These are phyloP conservation scores for Schizopygopsis malacanthus DNA, from an alignment of 2,797 vertebrate genomes.

Conservation along the genomic window DNA sequence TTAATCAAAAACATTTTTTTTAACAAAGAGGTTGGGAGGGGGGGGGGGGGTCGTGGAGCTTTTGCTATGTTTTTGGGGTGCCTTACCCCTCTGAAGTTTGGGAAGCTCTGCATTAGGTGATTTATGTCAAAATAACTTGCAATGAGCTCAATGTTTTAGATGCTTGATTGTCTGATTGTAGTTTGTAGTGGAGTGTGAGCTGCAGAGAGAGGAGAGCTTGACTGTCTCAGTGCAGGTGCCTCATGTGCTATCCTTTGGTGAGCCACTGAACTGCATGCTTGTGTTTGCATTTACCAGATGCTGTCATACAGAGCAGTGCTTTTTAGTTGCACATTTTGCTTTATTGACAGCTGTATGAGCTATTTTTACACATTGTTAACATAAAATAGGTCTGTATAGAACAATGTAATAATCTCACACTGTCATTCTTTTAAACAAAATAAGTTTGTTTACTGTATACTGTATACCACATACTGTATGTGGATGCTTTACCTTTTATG, in stretches of 20 bases:
- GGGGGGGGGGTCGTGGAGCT: no score
- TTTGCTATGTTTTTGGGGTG: no score
- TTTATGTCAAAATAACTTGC: not conserved
- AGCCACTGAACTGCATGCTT: slow-evolving; percentile 57
- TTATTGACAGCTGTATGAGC: not conserved
- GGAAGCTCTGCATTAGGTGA: no score
- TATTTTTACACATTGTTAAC: not conserved
- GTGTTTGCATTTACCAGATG: not conserved
- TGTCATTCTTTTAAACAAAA: not conserved
- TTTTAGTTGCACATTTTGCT: not conserved
- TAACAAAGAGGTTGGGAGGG: no score
- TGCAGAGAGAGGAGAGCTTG: slow-evolving; percentile 85
- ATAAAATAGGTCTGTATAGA: not conserved
- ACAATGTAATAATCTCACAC: not conserved
- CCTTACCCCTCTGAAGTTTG: no score
- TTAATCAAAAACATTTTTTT: no score
- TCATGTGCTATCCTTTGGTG: slow-evolving; percentile 90
- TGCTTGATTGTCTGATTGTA: slow-evolving; percentile 63
- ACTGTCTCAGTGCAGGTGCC: slow-evolving; percentile 83
- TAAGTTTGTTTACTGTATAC: not conserved
- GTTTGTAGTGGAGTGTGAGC: slow-evolving; percentile 94
- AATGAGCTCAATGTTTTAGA: not conserved
- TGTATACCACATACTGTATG: no score
- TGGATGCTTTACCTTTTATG: not conserved
- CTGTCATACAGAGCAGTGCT: not conserved